These are phyloP conservation scores for Empidonax alnorum DNA, from an alignment of 2,113 vertebrate species.

Conservation along the genomic window DNA sequence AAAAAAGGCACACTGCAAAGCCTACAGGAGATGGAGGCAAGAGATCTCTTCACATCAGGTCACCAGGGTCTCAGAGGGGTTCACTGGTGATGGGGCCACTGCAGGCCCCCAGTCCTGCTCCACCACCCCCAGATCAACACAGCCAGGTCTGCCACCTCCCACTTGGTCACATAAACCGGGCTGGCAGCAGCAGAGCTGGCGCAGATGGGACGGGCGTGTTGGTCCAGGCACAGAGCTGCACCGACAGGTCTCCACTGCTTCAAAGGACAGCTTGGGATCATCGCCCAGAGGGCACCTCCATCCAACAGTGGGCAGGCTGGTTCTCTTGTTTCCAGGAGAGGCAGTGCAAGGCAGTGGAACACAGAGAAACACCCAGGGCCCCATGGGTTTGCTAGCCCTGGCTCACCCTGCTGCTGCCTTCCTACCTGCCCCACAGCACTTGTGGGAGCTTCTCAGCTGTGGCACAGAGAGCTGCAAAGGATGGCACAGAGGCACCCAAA, in stretches of 20 bases:
- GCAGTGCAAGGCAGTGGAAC: not conserved
- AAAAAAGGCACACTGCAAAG: not conserved
- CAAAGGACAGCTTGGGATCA: not conserved
- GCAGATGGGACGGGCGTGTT: fast-evolving
- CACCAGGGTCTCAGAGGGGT: not conserved
- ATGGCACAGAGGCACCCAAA: too few species aligned
- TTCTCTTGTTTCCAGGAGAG: fast-evolving
- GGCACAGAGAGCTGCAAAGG: too few species aligned
- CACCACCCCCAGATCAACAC: fast-evolving
- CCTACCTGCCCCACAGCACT: not conserved
- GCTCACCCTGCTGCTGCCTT: not conserved
- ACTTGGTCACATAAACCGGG: fast-evolving
- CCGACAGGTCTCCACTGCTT: not conserved
- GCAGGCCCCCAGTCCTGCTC: not conserved
- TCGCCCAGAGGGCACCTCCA: fast-evolving
- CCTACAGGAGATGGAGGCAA: not conserved
- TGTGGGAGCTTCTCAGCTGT: not conserved
- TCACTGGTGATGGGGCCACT: not conserved
- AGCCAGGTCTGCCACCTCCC: not conserved
- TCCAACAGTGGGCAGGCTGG: fast-evolving
- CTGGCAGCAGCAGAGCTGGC: not conserved
- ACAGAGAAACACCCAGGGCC: not conserved
- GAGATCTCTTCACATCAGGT: not conserved
- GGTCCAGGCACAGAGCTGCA: not conserved
- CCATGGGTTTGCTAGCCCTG: not conserved